These are phyloP conservation scores for Synodontis membranacea DNA, from an alignment of 2,113 vertebrate genomes.

Conservation along the genomic window DNA sequence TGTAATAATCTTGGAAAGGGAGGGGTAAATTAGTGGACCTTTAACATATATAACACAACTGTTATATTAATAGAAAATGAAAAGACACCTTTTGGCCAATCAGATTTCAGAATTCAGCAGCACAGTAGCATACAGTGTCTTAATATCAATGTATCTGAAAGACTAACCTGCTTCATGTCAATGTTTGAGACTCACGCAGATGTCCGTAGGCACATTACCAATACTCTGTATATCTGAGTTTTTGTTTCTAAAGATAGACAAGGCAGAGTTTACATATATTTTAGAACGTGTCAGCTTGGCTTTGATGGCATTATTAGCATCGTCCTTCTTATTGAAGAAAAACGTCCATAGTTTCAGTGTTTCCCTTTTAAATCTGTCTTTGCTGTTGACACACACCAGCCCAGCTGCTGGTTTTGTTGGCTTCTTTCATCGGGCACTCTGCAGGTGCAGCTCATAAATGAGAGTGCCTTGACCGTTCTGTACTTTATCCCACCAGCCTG, in stretches of 20 bases:
- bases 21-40: too few relatives aligned
- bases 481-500: neutral
- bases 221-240: neutral
- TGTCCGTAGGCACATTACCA: neutral
- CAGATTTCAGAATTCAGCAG: neutral
- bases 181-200: neutral
- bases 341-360: constrained; percentile 39
- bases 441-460: constrained; percentile 21
- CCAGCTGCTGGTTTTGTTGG: constrained; percentile 71
- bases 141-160: neutral
- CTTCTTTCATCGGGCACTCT: constrained; percentile 52
- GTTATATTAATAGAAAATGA: too few relatives aligned
- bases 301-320: neutral
- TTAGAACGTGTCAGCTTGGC: neutral
- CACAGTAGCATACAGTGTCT: neutral
- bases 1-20: too few relatives aligned
- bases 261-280: neutral
- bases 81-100: neutral
- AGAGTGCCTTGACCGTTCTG: constrained; percentile 4
- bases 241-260: neutral
- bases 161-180: neutral
- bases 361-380: constrained; percentile 63
- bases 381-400: constrained; percentile 68
- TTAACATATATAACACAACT: too few relatives aligned
- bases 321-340: neutral